A percentile compares a stretch with the other conserved stretches of the same genome.
These are phyloP conservation scores for Rhabdomys pumilio DNA, from an alignment of 2,797 vertebrate species.

Conservation along the genomic window DNA sequence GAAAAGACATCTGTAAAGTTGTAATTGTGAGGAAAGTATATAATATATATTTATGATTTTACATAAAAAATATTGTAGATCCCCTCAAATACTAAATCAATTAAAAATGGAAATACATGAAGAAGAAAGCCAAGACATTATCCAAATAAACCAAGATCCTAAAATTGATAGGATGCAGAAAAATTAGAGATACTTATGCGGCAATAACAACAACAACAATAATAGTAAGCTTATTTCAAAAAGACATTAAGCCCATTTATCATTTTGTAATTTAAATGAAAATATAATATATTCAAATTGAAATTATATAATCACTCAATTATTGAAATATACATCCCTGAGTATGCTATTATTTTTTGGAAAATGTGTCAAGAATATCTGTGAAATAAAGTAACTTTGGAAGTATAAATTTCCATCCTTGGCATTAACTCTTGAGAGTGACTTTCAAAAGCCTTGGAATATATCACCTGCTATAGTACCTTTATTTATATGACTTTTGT, in stretches of 20 bases:
- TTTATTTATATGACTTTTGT: not conserved
- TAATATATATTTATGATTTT: not conserved
- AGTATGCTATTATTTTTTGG: not conserved
- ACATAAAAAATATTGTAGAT: not conserved
- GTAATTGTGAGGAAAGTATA: not conserved
- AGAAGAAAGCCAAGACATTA: not conserved
- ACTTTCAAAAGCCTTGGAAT: not conserved
- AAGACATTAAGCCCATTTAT: not conserved
- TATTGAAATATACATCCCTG: not conserved
- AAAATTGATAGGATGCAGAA: not conserved
- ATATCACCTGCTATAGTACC: not conserved
- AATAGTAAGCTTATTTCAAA: no score
- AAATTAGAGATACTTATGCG: not conserved
- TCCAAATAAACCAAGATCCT: no score
- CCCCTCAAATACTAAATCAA: not conserved
- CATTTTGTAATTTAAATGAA: conserved; percentile 40
- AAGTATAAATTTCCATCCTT: not conserved
- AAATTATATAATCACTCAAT: not conserved
- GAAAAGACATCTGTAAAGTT: no score
- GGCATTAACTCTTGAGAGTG: not conserved
- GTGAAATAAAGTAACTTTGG: not conserved
- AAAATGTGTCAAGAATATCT: not conserved
- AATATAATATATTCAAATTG: not conserved
- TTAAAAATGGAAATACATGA: not conserved
- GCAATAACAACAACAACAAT: not conserved